phyloP scores from a whole-genome alignment of 2,888 invertebrate species.

The Dioctria linearis region DNA sequence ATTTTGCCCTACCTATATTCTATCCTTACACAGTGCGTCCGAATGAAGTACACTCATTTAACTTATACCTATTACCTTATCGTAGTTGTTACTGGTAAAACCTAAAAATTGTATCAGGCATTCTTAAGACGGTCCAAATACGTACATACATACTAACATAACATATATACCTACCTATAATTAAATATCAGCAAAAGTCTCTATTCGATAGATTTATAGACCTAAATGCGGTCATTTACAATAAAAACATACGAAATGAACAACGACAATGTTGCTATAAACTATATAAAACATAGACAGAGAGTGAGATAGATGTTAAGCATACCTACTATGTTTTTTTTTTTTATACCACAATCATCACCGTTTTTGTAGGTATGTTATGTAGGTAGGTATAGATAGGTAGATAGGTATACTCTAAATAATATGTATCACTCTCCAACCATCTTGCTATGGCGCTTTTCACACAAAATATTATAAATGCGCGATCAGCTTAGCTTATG shows the following conservation, averaged over 20 bases:
- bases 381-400: too few relatives aligned
- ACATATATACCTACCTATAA: too few relatives aligned
- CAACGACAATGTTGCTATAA: too few relatives aligned
- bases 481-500: too few relatives aligned
- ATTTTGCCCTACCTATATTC: background rate
- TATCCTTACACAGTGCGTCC: background rate
- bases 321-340: background rate
- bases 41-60: conserved; percentile 36
- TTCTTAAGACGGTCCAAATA: conserved; percentile 39
- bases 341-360: background rate
- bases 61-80: too few relatives aligned
- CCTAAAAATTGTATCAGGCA: background rate
- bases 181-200: background rate
- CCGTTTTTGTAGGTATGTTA: background rate
- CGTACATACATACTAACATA: background rate
- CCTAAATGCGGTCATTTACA: conserved; percentile 41
- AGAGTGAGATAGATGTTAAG: too few relatives aligned
- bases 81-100: conserved; percentile 37
- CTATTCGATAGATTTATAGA: conserved; percentile 37
- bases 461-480: background rate
- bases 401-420: background rate
- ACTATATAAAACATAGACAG: too few relatives aligned
- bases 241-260: background rate
- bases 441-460: background rate
- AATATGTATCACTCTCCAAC: background rate